A percentile compares a stretch with the other conserved stretches of the same genome.
Evolutionary conservation across 2,888 invertebrate species (phyloP).

Genomic region (Omphaloscelis lunosa): DNA sequence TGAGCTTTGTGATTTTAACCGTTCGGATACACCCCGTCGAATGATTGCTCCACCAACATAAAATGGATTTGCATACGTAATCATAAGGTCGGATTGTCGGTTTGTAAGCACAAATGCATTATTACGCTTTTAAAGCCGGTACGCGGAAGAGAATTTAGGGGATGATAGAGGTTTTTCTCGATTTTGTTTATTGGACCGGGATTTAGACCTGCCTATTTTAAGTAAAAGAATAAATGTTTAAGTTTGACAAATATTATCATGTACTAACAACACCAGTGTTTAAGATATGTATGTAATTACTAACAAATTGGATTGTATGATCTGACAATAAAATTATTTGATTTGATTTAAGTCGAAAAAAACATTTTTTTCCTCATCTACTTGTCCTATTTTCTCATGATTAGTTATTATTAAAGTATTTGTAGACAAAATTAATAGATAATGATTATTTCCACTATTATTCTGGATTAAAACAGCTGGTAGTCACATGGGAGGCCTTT

Average conservation of each 20-base stretch:
- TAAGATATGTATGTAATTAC: too few relatives aligned
- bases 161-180: background rate
- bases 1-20: slow-evolving; percentile 53
- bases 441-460: background rate
- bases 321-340: too few relatives aligned
- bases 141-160: background rate
- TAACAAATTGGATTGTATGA: too few relatives aligned
- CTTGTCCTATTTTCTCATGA: too few relatives aligned
- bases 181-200: background rate
- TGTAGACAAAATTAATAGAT: background rate
- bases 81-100: slow-evolving; percentile 42
- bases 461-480: background rate
- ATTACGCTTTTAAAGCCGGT: slow-evolving; percentile 27
- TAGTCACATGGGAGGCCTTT: too few relatives aligned
- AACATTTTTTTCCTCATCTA: too few relatives aligned
- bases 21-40: slow-evolving; percentile 23
- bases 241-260: too few relatives aligned
- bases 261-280: too few relatives aligned
- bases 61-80: slow-evolving; percentile 64
- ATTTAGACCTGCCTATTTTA: background rate
- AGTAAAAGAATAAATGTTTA: background rate
- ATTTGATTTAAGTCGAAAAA: too few relatives aligned
- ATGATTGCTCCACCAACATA: slow-evolving; percentile 61
- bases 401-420: background rate
- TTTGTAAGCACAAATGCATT: slow-evolving; percentile 30